Conservation (phyloP, 1,140 invertebrate species). For the Brachionus manjavacas region DNA sequence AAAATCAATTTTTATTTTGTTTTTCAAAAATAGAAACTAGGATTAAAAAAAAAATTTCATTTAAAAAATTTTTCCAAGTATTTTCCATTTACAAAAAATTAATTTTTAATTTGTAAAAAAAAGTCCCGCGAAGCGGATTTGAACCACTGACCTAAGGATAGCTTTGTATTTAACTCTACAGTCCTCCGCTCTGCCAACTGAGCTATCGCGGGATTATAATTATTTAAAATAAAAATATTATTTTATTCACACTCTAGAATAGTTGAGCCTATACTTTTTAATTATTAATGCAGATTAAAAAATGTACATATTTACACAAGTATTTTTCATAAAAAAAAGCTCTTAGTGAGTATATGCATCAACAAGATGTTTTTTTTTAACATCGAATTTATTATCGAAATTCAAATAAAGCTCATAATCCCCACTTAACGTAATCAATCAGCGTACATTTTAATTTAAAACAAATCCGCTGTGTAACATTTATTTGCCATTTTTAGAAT, state of each 20-base stretch:
- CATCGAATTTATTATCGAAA: background rate
- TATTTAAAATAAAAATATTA: background rate
- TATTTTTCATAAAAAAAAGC: background rate
- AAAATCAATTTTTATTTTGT: too few species aligned
- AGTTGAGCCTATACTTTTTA: background rate
- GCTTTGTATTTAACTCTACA: slow-evolving; percentile 41
- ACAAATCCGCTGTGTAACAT: background rate
- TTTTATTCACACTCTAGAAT: background rate
- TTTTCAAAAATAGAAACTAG: too few species aligned
- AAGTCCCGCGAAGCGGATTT: slow-evolving; percentile 43
- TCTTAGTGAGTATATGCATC: background rate
- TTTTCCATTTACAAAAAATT: too few species aligned
- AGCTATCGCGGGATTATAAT: slow-evolving; percentile 13
- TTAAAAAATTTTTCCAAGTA: too few species aligned
- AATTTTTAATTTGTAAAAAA: background rate
- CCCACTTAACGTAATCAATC: background rate
- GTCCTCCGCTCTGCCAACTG: slow-evolving; percentile 43
- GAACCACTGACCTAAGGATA: slow-evolving; percentile 43
- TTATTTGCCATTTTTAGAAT: background rate
- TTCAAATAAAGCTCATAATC: background rate
- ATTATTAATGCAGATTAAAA: background rate
- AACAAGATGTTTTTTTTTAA: background rate
- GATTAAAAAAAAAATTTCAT: too few species aligned
- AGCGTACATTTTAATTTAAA: background rate
- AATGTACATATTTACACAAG: background rate